Base-by-base conservation (phyloP, 2,888 invertebrate species). In the Oxytorus armatus region DNA sequence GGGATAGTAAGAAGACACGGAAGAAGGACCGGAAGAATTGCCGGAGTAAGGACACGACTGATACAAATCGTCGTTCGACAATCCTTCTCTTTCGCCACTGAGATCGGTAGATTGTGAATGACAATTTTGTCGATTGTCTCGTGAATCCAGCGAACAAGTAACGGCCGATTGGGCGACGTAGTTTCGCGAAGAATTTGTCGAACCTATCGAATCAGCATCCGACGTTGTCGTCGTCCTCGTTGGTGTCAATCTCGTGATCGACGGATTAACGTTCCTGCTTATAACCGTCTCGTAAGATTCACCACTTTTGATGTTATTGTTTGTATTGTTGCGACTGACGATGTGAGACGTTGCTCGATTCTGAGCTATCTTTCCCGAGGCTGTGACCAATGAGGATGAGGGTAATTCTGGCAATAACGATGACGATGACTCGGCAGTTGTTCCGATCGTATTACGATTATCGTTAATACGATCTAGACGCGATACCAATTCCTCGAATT, bases 401-500 rank as follows among this genome's bases (percentile, higher is more conserved):
- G 84, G 33, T 11, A 29, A 76, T 49, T 23, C 70, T 14, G 59
- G 66, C 49, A 55, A 61, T 23, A 47, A 36, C 25, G 63, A 66
- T 65, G 47, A 75, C 14, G 77, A 49, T n/a, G 33, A 55, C 10
- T 33, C 8, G 21, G 65, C n/a, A 53, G 57, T 79, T 10, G 14
- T 59, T 18, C 33, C 42, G 42, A 36, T 74, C 10, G 66, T 49
- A 65, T 75, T 72, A 36, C 77, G 75, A 49, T 74, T 68, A 81
- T 89, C 88, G 88, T 91, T 90, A n/a, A 91, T 90, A 11, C 90
- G 90, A 77, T 90, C 90, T 70, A 92, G 86, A 16, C 91, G 89
- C 78, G 90, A 90, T 23, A 91, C 89, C 79, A 92, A 86, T 83
- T 92, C 92, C 81, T 92, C 92, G 79, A 92, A 92, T 83, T 92